These are phyloP conservation scores for Palythoa caribaeorum DNA, from an alignment of 92 coral and sea anemone genomes.

Conservation along the genomic window DNA sequence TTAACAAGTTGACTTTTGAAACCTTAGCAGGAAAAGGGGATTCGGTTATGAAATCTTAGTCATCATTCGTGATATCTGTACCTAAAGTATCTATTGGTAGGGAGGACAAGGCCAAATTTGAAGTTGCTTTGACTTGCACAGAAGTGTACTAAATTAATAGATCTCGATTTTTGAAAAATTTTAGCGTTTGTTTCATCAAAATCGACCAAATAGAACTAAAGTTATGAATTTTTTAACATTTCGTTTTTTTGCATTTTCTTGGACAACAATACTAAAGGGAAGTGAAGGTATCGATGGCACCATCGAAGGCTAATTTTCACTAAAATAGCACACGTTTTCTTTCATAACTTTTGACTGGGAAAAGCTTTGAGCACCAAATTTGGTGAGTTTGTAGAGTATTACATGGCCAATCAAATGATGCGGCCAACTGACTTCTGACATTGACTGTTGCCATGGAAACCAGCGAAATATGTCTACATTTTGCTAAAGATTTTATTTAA, in stretches of 20 bases:
- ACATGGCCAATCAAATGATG: conserved; percentile 20
- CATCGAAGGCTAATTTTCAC: conserved; percentile 9
- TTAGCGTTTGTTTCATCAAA: conserved; percentile 19
- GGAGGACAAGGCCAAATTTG: conserved; percentile 7
- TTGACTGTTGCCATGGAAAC: conserved; percentile 30
- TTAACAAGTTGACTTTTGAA: too few species aligned
- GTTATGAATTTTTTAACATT: conserved; percentile 21
- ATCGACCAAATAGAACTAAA: conserved; percentile 17
- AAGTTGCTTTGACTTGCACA: background rate
- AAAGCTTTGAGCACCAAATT: conserved; percentile 15
- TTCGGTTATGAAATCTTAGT: too few species aligned
- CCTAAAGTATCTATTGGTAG: too few species aligned
- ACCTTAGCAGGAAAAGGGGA: too few species aligned
- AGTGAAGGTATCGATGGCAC: conserved; percentile 6
- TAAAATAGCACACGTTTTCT: conserved; percentile 17
- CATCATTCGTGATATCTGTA: too few species aligned
- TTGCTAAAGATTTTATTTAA: conserved; percentile 31
- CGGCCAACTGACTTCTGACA: conserved; percentile 18
- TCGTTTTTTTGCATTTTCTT: background rate
- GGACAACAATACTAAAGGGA: conserved; percentile 18
- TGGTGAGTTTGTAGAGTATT: conserved; percentile 22
- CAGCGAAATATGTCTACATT: conserved; percentile 23
- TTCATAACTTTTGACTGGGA: conserved; percentile 28
- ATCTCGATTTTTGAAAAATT: conserved; percentile 19
- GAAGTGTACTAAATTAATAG: conserved; percentile 9